Evolutionary conservation across 2,797 vertebrate species (phyloP).

Genomic region (Scleropages formosus): DNA sequence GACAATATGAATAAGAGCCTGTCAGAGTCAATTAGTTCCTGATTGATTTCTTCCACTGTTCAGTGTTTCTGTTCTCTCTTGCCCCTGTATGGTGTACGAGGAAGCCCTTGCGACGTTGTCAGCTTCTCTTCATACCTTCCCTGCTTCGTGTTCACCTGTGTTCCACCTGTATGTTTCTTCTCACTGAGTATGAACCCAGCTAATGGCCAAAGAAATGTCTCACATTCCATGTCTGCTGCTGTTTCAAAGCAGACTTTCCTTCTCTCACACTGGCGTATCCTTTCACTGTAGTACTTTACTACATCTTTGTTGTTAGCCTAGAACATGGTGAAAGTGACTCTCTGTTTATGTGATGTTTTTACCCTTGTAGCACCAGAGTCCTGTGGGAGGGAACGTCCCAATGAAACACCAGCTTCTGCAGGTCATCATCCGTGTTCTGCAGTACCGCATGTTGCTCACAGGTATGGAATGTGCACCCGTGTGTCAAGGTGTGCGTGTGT

Average conservation of each 20-base stretch:
- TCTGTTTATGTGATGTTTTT: conserved; percentile 12
- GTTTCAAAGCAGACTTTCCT: too few species aligned
- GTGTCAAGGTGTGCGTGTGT: conserved; percentile 8
- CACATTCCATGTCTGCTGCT: too few species aligned
- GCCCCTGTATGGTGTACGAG: conserved; percentile 8
- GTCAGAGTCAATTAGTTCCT: conserved; percentile 72
- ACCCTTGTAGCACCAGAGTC: conserved; percentile 63
- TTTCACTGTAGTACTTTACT: not conserved
- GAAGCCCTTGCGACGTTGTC: not conserved
- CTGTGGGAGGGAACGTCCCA: conserved; percentile 66
- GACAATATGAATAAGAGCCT: conserved; percentile 60
- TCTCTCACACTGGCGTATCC: too few species aligned
- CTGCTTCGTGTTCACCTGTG: not conserved
- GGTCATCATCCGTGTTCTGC: conserved; percentile 84
- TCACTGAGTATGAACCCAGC: too few species aligned
- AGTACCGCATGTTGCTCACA: conserved; percentile 90
- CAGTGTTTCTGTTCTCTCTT: conserved; percentile 58
- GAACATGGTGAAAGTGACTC: not conserved
- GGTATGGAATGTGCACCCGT: conserved; percentile 62
- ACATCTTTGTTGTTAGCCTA: not conserved
- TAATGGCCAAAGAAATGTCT: too few species aligned
- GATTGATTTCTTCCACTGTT: conserved; percentile 68
- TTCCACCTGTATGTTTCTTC: not conserved
- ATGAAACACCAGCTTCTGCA: conserved; percentile 85
- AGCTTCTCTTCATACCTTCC: too few species aligned